Percentiles rank a stretch among this genome's conserved stretches.
Conservation (phyloP, 2,888 invertebrate genomes). For the Beris morrisii region DNA sequence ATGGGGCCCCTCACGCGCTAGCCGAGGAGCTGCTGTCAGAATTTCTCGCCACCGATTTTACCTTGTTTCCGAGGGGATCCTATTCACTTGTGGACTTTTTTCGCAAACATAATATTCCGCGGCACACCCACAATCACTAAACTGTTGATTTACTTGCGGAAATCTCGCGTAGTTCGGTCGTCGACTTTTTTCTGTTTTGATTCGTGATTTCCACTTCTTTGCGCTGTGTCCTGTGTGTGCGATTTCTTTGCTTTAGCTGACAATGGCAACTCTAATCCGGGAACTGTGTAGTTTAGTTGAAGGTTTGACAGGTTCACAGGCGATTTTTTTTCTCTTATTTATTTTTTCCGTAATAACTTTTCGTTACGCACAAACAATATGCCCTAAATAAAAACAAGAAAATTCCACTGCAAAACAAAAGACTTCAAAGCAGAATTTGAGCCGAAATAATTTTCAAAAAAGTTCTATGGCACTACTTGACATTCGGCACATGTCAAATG, state of each 20-base stretch:
- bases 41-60: slow-evolving; percentile 6
- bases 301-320: not conserved
- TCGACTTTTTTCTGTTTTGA: slow-evolving; percentile 8
- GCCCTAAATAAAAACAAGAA: too few relatives aligned
- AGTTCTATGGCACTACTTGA: not conserved
- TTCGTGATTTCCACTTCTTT: not conserved
- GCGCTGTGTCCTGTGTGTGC: slow-evolving; percentile 3
- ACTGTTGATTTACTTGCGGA: too few relatives aligned
- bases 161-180: too few relatives aligned
- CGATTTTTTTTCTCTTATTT: not conserved
- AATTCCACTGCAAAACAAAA: too few relatives aligned
- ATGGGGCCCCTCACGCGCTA: too few relatives aligned
- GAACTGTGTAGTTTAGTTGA: slow-evolving; percentile 1
- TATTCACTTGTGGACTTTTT: not conserved
- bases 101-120: slow-evolving; percentile 9
- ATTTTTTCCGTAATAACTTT: not conserved
- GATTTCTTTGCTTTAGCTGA: too few relatives aligned
- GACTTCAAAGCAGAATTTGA: too few relatives aligned
- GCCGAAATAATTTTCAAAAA: too few relatives aligned
- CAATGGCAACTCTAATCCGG: slow-evolving; percentile 16
- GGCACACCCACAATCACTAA: not conserved
- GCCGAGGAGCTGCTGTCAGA: slow-evolving; percentile 9
- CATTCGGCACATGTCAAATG: too few relatives aligned
- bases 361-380: too few relatives aligned
- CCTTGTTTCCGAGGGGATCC: not conserved